phyloP scores from a whole-genome alignment of 1,140 invertebrate genomes.

The Amyelois transitella region DNA sequence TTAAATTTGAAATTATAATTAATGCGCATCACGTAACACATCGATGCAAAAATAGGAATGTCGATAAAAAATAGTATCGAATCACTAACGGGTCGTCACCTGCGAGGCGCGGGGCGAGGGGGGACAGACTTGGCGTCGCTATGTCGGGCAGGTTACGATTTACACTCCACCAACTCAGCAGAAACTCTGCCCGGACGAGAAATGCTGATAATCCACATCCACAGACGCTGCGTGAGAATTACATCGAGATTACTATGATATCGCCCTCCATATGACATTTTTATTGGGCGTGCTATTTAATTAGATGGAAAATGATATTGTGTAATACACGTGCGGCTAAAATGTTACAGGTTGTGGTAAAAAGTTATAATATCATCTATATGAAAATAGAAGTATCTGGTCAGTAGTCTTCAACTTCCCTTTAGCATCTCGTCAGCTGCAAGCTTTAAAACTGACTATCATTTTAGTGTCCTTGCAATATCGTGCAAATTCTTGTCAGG shows the following conservation, averaged over 20 bases:
- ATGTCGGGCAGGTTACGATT: constrained; percentile 72
- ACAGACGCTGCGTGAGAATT: constrained; percentile 61
- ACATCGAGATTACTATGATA: constrained; percentile 56
- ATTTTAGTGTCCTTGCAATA: too few relatives aligned
- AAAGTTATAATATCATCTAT: too few relatives aligned
- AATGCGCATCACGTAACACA: too few relatives aligned
- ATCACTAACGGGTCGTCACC: constrained; percentile 58
- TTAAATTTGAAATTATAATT: too few relatives aligned
- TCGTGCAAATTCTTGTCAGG: too few relatives aligned
- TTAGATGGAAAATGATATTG: constrained; percentile 27
- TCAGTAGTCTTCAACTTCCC: too few relatives aligned
- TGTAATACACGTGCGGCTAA: not conserved
- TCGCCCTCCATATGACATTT: constrained; percentile 17
- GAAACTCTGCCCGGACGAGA: constrained; percentile 60
- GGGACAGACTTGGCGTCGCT: constrained; percentile 50
- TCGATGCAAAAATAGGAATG: not conserved
- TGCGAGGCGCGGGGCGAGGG: constrained; percentile 42
- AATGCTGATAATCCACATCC: constrained; percentile 67
- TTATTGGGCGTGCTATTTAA: constrained; percentile 36
- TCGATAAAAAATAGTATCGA: not conserved
- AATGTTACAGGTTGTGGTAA: too few relatives aligned
- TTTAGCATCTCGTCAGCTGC: too few relatives aligned
- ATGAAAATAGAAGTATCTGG: too few relatives aligned
- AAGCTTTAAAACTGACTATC: too few relatives aligned
- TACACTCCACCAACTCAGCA: constrained; percentile 71